Evolutionary conservation across 1,140 invertebrate genomes (phyloP), one percentile per base, ranked within the genome.

Genomic region (Euborellia annulipes): DNA sequence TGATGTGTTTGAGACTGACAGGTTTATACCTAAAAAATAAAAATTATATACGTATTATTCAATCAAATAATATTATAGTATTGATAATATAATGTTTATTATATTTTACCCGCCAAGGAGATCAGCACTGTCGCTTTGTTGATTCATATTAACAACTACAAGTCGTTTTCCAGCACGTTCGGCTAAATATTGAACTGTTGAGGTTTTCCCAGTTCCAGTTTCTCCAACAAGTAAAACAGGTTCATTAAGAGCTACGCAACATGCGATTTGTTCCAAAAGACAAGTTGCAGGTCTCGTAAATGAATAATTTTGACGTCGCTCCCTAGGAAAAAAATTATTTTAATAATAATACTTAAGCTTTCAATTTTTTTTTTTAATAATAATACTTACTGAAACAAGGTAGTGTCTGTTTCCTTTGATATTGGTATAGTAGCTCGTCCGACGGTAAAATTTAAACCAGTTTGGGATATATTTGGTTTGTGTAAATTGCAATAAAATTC

Each of bases 71-170:
- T 37, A 14, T 37, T 7, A 14, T 37, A 18, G 36, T 14, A 37
- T 7, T n/a, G 6, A 14, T 37, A 4, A 27, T 27, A 27, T 6
- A 27, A 27, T 27, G 11, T 14, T 7, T 39, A 23, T 18, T 34
- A 21, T 13, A 6, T 50, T 59, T 59, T 59, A 77, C 63, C 95
- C 94, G 54, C 95, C 96, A 1, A 99, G 67, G 9, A 98, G 69
- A 71, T 99, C 95, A 2, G 86, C 77, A 40, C 85, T 90, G 65
- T 99, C 94, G 53, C 88, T 96, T 62, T 99, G 94, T 61, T 98
- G 94, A 61, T 96, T 98, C 83, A 99, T 88, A 62, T 99, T 99
- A n/a, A 99, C 85, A 0, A 98, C 92, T 34, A 86, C 70, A 11
- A 99, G 66, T 58, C 82, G 85, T 51, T 89, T 76, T 11, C 84